phyloP scores from a whole-genome alignment of 2,797 vertebrate species.

The Lemur catta region DNA sequence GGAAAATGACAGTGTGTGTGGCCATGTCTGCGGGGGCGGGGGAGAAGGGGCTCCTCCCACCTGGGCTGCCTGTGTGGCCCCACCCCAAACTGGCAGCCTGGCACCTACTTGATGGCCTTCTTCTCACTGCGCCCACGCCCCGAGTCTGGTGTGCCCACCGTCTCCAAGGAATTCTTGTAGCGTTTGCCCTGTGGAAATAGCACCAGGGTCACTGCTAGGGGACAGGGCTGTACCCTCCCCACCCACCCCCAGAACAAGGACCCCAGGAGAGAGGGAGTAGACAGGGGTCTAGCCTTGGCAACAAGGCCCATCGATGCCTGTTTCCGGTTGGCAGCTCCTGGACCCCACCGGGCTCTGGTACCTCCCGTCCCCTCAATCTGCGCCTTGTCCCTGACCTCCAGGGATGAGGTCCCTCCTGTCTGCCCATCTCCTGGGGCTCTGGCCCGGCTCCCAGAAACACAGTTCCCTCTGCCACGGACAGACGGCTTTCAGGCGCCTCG shows the following conservation, averaged over 20 bases:
- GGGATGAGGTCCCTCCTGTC: not conserved
- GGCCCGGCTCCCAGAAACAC: conserved; percentile 67
- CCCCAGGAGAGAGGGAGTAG: not conserved
- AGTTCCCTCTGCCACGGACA: conserved; percentile 66
- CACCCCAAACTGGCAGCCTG: conserved; percentile 33
- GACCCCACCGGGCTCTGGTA: not conserved
- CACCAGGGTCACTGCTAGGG: not conserved
- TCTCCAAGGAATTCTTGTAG: conserved; percentile 89
- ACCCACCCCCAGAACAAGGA: not conserved
- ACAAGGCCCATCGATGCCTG: not conserved
- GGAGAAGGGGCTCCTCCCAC: not conserved
- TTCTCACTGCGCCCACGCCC: conserved; percentile 87
- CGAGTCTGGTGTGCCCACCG: conserved; percentile 87
- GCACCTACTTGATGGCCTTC: conserved; percentile 90
- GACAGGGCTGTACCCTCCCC: not conserved
- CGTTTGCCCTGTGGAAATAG: conserved; percentile 84
- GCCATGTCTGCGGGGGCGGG: not conserved
- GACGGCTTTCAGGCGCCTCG: conserved; percentile 70
- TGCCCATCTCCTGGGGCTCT: conserved; percentile 52
- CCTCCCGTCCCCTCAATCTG: rapidly evolving
- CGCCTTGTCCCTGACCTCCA: not conserved
- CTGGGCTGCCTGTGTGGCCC: not conserved
- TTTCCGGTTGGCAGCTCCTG: not conserved
- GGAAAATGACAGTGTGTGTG: not conserved
- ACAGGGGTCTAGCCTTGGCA: not conserved